These are phyloP conservation scores for Lysiphlebus fabarum DNA, from an alignment of 1,140 invertebrate genomes.

Conservation along the genomic window DNA sequence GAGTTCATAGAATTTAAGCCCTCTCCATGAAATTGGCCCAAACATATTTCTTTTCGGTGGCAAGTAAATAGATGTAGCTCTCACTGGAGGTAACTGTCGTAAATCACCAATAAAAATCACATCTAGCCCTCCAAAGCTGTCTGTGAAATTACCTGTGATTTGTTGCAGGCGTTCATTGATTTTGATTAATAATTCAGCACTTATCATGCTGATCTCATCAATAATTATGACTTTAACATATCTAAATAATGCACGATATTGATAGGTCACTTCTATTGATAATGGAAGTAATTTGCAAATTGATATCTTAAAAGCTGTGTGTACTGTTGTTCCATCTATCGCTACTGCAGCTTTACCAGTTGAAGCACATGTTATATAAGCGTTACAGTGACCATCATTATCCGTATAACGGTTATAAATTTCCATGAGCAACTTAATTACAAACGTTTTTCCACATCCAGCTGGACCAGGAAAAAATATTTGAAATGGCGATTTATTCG, in stretches of 20 bases:
- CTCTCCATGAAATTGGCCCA: conserved; percentile 35
- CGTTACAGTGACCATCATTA: conserved; percentile 22
- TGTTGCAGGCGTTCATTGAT: conserved; percentile 37
- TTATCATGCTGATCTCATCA: conserved; percentile 45
- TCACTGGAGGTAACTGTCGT: conserved; percentile 24
- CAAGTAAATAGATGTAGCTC: conserved; percentile 31
- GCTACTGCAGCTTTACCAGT: conserved; percentile 38
- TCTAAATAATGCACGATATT: conserved; percentile 29
- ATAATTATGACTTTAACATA: conserved; percentile 42
- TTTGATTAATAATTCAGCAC: conserved; percentile 29
- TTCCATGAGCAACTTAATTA: conserved; percentile 28
- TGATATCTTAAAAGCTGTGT: conserved; percentile 12
- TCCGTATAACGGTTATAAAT: conserved; percentile 25
- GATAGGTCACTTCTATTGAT: conserved; percentile 27
- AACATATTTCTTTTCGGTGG: conserved; percentile 26
- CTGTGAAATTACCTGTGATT: conserved; percentile 35
- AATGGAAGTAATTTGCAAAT: conserved; percentile 21
- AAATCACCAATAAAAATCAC: conserved; percentile 32
- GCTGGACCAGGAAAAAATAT: conserved; percentile 29
- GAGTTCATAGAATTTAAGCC: conserved; percentile 35
- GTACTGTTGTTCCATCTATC: conserved; percentile 34
- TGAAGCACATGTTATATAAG: conserved; percentile 31
- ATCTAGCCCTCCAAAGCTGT: conserved; percentile 30
- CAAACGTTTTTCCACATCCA: conserved; percentile 19
- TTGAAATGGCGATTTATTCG: conserved; percentile 19